phyloP scores from a whole-genome alignment of 1,140 invertebrate genomes.

The Brachionus manjavacas region DNA sequence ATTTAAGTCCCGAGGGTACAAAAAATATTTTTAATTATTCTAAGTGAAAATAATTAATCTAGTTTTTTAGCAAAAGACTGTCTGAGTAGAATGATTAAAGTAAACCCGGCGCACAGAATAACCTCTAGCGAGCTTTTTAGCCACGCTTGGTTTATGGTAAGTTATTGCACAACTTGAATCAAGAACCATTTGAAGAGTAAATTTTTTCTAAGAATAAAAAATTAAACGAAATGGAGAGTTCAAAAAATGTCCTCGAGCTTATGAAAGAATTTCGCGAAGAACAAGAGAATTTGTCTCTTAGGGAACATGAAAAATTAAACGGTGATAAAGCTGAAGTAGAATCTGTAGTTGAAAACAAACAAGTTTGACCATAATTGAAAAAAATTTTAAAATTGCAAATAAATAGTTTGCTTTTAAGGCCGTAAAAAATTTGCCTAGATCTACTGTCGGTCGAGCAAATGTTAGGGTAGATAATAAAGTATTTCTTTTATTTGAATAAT shows the following conservation, averaged over 20 bases:
- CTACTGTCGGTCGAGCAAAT: not conserved
- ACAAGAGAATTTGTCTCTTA: slow-evolving; percentile 37
- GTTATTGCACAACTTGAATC: not conserved
- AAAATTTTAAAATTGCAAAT: not conserved
- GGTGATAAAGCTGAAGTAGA: slow-evolving; percentile 12
- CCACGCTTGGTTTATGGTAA: slow-evolving; percentile 60
- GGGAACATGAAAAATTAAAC: slow-evolving; percentile 19
- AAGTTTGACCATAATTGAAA: not conserved
- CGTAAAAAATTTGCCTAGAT: not conserved
- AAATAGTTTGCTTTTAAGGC: not conserved
- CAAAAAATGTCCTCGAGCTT: slow-evolving; percentile 4
- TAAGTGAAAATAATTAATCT: slow-evolving; percentile 49
- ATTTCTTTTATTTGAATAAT: not conserved
- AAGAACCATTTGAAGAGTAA: not conserved
- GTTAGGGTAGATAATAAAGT: slow-evolving; percentile 23
- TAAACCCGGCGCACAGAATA: slow-evolving; percentile 60
- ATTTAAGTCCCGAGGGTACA: slow-evolving; percentile 6
- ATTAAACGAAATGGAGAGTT: not conserved
- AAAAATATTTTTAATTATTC: not conserved
- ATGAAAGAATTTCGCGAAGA: slow-evolving; percentile 25
- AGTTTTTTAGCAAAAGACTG: slow-evolving; percentile 56
- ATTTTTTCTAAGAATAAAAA: slow-evolving; percentile 27
- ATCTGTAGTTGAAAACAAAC: not conserved
- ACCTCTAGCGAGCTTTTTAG: slow-evolving; percentile 60
- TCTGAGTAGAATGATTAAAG: slow-evolving; percentile 57